Base-by-base conservation (phyloP, 2,888 invertebrate genomes). In the Conus canariensis region DNA sequence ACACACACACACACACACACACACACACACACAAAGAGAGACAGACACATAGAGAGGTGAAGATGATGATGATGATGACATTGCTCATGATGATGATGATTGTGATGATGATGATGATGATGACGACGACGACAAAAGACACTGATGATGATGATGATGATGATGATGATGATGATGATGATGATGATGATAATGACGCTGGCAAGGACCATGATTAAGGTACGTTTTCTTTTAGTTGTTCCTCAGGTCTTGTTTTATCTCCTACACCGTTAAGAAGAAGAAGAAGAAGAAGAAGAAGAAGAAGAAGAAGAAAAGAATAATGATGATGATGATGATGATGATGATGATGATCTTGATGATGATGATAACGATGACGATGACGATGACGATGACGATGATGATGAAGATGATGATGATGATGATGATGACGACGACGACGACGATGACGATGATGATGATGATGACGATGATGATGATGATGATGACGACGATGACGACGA, bases 181-280 rank as follows among this genome's bases (percentile, higher is more conserved):
- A 86, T 86, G 64, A 60, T 86, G 86, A 86, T 86, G 86, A 86
- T 86, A 59, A 86, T 86, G 86, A 86, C 59, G 86, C 16, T 64
- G 86, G 59, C 59, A 25, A 86, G 56, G 86, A 86, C 59, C 59
- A 60, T 59, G 86, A 86, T 58, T 58, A 86, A 7, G 86, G n/a
- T 64, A 45, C 45, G 3, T 45, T 45, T 45, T 45, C 45, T 45
- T 30, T 45, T 45, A 45, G 45, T 1, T 45, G 45, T 45, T 45
- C 45, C 45, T 45, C 45, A 4, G 45, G 45, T 45, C 45, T 45
- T 45, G 45, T 45, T 45, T 4, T 45, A 45, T 45, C 45, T 45
- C 45, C 45, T 45, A 45, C 4, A 45, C 45, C 45, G 45, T 45
- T 45, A 45, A 45, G 45, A 74, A 19, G 74, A 12, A 9, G 45